Evolutionary conservation across 2,888 invertebrate genomes (phyloP).

Genomic region (Drosophila rubida): DNA sequence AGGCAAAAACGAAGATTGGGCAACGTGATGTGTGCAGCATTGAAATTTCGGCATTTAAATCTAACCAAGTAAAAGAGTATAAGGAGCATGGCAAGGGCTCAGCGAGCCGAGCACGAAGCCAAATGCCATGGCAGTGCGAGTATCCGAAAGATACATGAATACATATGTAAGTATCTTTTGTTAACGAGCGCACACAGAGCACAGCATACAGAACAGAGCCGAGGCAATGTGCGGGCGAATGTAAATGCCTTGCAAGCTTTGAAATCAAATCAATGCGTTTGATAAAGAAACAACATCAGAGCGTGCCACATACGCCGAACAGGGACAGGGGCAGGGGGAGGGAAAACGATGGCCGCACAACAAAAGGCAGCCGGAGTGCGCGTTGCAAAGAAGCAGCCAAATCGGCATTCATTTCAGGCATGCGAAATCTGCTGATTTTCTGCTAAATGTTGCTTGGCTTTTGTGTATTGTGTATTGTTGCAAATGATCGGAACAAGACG

Average conservation of each 20-base stretch:
- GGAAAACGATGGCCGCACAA: constrained; percentile 11
- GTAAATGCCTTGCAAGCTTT: constrained; percentile 68
- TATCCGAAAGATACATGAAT: constrained; percentile 53
- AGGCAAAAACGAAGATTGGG: constrained; percentile 1
- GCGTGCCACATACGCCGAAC: neutral
- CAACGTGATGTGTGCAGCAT: constrained; percentile 69
- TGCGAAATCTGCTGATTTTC: constrained; percentile 68
- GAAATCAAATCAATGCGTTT: constrained; percentile 73
- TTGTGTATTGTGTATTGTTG: neutral
- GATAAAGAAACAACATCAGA: constrained; percentile 52
- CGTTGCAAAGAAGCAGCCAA: constrained; percentile 15
- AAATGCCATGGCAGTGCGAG: constrained; percentile 33
- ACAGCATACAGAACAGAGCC: neutral
- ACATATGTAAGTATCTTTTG: constrained; percentile 74
- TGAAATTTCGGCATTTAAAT: constrained; percentile 79
- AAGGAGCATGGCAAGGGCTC: constrained; percentile 37
- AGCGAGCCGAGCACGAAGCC: constrained; percentile 32
- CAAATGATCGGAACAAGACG: constrained; percentile 10
- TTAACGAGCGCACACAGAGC: constrained; percentile 65
- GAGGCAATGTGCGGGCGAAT: constrained; percentile 58
- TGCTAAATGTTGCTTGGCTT: constrained; percentile 28
- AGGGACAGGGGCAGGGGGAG: neutral
- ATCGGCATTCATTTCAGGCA: constrained; percentile 67
- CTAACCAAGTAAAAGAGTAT: constrained; percentile 66
- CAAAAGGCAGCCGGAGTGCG: constrained; percentile 34